Evolutionary conservation across 35 echinoderm and acorn worm genomes (phyloP).

Genomic region (Amphiura filiformis): DNA sequence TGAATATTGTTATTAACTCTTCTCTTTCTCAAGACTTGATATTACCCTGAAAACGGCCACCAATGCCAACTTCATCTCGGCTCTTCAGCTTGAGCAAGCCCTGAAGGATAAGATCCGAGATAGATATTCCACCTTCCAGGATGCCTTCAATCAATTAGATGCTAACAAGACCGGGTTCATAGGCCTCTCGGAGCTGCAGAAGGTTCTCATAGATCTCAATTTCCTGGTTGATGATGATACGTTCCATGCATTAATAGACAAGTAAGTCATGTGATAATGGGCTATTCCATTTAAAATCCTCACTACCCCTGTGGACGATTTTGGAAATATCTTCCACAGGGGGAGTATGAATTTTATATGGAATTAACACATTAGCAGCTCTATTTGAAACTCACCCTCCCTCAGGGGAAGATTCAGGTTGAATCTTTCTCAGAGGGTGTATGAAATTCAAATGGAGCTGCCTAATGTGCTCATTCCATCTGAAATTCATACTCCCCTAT

Average conservation of each 20-base stretch:
- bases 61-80: conserved; percentile 75
- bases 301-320: no score
- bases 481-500: no score
- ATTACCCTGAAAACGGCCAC: conserved; percentile 92
- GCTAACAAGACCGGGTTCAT: conserved; percentile 65
- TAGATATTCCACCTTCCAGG: conserved; percentile 82
- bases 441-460: no score
- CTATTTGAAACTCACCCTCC: no score
- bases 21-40: conserved; percentile 43
- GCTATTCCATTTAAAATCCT: no score
- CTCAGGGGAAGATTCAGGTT: no score
- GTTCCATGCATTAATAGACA: conserved; percentile 58
- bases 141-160: conserved; percentile 82
- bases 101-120: conserved; percentile 90
- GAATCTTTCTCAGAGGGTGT: no score
- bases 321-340: no score
- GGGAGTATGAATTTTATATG: no score
- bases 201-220: conserved; percentile 83
- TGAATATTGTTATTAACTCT: no score
- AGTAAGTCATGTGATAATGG: conserved; percentile 56
- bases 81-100: conserved; percentile 61
- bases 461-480: no score
- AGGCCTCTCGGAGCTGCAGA: conserved; percentile 73
- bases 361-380: no score
- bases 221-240: conserved; percentile 92